Conservation (phyloP, 2,113 vertebrate genomes). For the Equus przewalskii region DNA sequence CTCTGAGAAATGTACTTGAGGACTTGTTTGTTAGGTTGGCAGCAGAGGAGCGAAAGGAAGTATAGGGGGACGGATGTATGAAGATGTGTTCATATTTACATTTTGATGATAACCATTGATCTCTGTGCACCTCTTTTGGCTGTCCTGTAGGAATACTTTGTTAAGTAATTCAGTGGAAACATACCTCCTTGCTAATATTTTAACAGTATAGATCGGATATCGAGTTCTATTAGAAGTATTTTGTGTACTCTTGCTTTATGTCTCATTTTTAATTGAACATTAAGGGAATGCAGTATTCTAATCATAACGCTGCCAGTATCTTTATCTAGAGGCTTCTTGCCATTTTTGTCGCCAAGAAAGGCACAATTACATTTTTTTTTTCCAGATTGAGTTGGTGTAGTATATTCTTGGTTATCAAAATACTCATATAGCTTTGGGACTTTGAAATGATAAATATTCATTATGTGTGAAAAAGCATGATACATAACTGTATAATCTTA, state of each 20-base stretch:
- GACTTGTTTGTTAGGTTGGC: neutral
- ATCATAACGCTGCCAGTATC: constrained; percentile 41
- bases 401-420: constrained; percentile 60
- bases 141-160: neutral
- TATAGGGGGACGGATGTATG: neutral
- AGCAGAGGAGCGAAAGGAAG: neutral
- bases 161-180: neutral
- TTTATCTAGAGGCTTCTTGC: constrained; percentile 64
- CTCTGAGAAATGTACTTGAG: neutral
- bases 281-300: constrained; percentile 54
- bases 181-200: neutral
- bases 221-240: neutral
- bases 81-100: neutral
- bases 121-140: neutral
- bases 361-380: constrained; percentile 28
- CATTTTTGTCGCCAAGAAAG: constrained; percentile 46
- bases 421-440: constrained; percentile 31
- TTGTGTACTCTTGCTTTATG: constrained; percentile 24
- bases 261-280: constrained; percentile 56
- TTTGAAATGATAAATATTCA: constrained; percentile 63
- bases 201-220: neutral
- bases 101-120: neutral
- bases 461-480: constrained; percentile 56
- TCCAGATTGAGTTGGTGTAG: constrained; percentile 36
- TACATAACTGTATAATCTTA: neutral